These are phyloP conservation scores for Macquaria australasica DNA, from an alignment of 2,113 vertebrate species.

Conservation along the genomic window DNA sequence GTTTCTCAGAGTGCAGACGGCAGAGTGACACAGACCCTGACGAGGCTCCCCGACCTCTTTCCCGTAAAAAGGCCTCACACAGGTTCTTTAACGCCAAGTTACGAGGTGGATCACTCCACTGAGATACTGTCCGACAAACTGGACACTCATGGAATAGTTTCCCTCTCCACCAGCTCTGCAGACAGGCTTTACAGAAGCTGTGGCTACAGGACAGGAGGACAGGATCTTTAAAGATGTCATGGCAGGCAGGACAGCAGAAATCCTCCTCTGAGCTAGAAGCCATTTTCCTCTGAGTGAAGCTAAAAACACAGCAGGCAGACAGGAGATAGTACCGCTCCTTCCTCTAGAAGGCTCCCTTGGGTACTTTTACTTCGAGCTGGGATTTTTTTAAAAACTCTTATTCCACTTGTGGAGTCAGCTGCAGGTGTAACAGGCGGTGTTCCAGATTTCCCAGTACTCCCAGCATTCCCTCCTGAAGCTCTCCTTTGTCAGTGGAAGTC, in stretches of 20 bases:
- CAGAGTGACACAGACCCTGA: neutral
- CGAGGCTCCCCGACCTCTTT: neutral
- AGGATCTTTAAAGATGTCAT: neutral
- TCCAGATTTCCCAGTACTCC: neutral
- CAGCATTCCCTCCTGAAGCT: neutral
- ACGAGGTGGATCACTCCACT: slow-evolving; percentile 1
- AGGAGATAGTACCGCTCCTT: neutral
- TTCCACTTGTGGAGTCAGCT: neutral
- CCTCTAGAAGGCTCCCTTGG: neutral
- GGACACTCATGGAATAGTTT: slow-evolving; percentile 27
- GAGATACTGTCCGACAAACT: slow-evolving; percentile 3
- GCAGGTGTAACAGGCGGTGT: neutral
- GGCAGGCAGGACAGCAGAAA: slow-evolving; percentile 33
- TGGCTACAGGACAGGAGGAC: slow-evolving; percentile 49
- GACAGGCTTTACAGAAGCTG: slow-evolving; percentile 35
- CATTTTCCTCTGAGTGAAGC: neutral
- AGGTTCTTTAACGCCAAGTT: slow-evolving; percentile 51
- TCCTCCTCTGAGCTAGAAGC: slow-evolving; percentile 14
- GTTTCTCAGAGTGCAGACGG: slow-evolving; percentile 2
- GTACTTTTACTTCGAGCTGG: neutral
- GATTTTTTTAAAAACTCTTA: neutral
- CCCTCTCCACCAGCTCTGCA: slow-evolving; percentile 45
- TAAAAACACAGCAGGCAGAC: neutral
- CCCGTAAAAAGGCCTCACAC: slow-evolving; percentile 7
- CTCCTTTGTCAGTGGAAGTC: neutral